These are phyloP conservation scores for Panthera leo DNA, from an alignment of 2,113 vertebrate species.

Conservation along the genomic window DNA sequence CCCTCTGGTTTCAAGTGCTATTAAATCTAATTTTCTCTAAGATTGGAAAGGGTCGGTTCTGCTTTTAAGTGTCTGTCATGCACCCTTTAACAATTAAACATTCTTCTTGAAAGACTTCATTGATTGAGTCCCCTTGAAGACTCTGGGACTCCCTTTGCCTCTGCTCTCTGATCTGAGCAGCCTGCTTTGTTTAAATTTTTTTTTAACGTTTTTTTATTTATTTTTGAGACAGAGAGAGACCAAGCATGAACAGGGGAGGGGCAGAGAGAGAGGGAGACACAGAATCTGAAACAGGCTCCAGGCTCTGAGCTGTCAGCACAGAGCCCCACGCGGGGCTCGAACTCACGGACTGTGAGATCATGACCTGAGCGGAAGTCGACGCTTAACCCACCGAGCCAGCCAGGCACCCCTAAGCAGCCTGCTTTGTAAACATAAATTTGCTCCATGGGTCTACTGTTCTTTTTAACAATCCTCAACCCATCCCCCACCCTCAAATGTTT, in stretches of 20 bases:
- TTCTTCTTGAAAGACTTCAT: constrained; percentile 62
- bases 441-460: neutral
- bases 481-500: neutral
- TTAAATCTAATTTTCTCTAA: constrained; percentile 64
- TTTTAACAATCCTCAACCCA: neutral
- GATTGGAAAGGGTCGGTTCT: constrained; percentile 63
- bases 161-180: neutral
- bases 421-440: constrained; percentile 15
- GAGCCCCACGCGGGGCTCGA: too few species aligned
- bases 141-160: neutral
- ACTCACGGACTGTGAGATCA: too few species aligned
- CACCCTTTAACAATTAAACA: constrained; percentile 66
- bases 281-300: too few species aligned
- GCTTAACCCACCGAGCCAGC: too few species aligned
- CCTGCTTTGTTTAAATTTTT: neutral
- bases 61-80: constrained; percentile 51
- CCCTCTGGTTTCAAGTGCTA: constrained; percentile 66
- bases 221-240: too few species aligned
- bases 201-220: too few species aligned
- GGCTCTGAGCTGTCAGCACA: too few species aligned
- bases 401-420: neutral
- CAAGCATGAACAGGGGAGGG: too few species aligned
- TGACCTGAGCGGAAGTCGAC: too few species aligned
- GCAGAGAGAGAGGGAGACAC: too few species aligned
- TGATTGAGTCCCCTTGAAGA: constrained; percentile 57